A percentile compares a stretch with the other conserved stretches of the same genome.
phyloP scores from a whole-genome alignment of 2,113 vertebrate species.

The Entosphenus tridentatus region DNA sequence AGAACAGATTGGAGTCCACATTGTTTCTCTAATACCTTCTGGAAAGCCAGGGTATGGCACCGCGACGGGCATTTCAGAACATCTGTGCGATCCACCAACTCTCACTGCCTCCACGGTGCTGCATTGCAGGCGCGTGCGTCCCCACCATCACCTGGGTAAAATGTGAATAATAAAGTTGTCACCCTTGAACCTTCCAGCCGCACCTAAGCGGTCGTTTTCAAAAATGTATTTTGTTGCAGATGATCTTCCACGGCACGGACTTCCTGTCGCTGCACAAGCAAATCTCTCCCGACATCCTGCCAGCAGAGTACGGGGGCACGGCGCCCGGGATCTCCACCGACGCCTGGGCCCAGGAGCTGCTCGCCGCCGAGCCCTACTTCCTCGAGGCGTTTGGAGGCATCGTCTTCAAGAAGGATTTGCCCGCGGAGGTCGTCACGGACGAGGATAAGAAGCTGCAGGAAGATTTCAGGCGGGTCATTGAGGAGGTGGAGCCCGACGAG shows the following conservation, averaged over 20 bases:
- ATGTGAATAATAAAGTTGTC: too few relatives aligned
- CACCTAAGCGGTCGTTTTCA: too few relatives aligned
- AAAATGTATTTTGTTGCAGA: not conserved
- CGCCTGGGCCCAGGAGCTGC: conserved; percentile 39
- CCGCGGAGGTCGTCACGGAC: not conserved
- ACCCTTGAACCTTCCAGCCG: too few relatives aligned
- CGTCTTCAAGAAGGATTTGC: not conserved
- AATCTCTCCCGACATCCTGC: conserved; percentile 52
- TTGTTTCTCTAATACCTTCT: too few relatives aligned
- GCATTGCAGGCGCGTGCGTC: too few relatives aligned
- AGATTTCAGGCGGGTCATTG: not conserved
- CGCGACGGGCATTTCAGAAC: too few relatives aligned
- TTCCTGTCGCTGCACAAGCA: conserved; percentile 59
- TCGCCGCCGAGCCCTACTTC: conserved; percentile 68
- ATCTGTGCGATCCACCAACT: too few relatives aligned
- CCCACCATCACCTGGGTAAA: too few relatives aligned
- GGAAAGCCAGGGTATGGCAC: too few relatives aligned
- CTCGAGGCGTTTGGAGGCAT: conserved; percentile 34
- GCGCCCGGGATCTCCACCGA: conserved; percentile 47
- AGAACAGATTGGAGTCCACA: too few relatives aligned
- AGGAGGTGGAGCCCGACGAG: not conserved
- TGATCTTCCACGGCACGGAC: conserved; percentile 53
- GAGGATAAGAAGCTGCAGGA: not conserved
- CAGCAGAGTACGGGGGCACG: conserved; percentile 64
- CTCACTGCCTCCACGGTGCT: too few relatives aligned